phyloP scores from a whole-genome alignment of 2,113 vertebrate genomes.

The Corythaixoides concolor region DNA sequence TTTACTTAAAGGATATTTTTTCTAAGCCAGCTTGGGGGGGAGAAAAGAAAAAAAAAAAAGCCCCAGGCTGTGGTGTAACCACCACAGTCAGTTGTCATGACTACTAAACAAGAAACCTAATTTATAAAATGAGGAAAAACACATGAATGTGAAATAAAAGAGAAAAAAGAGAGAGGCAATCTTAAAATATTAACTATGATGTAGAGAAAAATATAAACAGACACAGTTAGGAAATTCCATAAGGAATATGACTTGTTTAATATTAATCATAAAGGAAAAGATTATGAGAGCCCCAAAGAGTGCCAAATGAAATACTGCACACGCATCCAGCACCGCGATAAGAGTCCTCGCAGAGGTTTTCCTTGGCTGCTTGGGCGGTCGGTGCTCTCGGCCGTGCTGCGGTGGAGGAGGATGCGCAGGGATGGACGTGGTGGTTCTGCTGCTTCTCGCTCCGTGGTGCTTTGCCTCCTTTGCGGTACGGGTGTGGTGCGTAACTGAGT shows the following conservation, averaged over 20 bases:
- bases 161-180: not conserved
- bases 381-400: rapidly evolving
- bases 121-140: slow-evolving; percentile 59
- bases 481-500: not conserved
- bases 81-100: slow-evolving; percentile 41
- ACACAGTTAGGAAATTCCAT: slow-evolving; percentile 49
- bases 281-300: not conserved
- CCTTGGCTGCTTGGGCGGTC: not conserved
- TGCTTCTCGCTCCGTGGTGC: not conserved
- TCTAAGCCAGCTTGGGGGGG: not conserved
- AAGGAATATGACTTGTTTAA: slow-evolving; percentile 54
- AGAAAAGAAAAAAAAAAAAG: not conserved
- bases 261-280: slow-evolving; percentile 69
- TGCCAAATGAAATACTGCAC: slow-evolving; percentile 24
- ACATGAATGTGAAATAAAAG: slow-evolving; percentile 38
- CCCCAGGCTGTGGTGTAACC: slow-evolving; percentile 51
- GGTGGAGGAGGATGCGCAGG: not conserved
- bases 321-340: not conserved
- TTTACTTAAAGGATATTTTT: slow-evolving; percentile 27
- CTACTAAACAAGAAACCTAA: slow-evolving; percentile 66
- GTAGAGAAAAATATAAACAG: slow-evolving; percentile 60
- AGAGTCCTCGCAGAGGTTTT: not conserved
- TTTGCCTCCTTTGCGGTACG: not conserved
- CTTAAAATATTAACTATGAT: slow-evolving; percentile 57
- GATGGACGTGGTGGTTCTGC: not conserved